Conservation (phyloP, 2,113 vertebrate genomes). For the Ctenodactylus gundi region DNA sequence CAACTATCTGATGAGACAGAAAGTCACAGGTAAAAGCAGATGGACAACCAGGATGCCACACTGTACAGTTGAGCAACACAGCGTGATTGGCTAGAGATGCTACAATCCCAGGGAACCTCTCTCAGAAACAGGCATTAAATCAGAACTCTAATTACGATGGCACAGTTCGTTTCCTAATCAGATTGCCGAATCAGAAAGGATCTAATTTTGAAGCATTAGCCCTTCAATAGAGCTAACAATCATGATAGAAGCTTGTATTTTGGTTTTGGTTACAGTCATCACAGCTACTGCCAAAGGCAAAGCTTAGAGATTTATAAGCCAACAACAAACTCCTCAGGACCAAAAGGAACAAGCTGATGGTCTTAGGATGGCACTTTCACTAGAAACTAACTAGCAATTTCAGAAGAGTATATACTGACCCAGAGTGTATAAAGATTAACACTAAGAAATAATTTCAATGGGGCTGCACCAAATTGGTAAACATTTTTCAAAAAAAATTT, state of each 20-base stretch:
- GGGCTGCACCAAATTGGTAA: neutral
- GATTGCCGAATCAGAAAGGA: slow-evolving; percentile 46
- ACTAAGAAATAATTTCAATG: neutral
- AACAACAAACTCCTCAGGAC: neutral
- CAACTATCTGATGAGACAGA: slow-evolving; percentile 62
- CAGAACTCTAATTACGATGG: slow-evolving; percentile 55
- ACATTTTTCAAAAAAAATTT: neutral
- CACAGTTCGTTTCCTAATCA: slow-evolving; percentile 34
- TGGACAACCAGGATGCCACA: slow-evolving; percentile 59
- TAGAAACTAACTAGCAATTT: neutral
- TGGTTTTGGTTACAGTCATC: neutral
- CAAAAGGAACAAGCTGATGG: neutral
- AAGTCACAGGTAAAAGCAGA: slow-evolving; percentile 63
- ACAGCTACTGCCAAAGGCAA: slow-evolving; percentile 10
- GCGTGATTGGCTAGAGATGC: slow-evolving; percentile 20
- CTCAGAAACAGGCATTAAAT: slow-evolving; percentile 56
- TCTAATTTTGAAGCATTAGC: slow-evolving; percentile 66
- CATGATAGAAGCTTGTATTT: neutral
- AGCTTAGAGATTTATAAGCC: neutral
- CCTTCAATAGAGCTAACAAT: neutral
- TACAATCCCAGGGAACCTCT: slow-evolving; percentile 36
- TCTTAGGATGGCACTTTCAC: neutral
- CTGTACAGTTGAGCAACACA: slow-evolving; percentile 45
- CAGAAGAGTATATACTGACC: neutral
- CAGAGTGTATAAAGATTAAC: neutral